These are phyloP conservation scores for Hyperoplus lanceolatus DNA, from an alignment of 2,797 vertebrate species.

Conservation along the genomic window DNA sequence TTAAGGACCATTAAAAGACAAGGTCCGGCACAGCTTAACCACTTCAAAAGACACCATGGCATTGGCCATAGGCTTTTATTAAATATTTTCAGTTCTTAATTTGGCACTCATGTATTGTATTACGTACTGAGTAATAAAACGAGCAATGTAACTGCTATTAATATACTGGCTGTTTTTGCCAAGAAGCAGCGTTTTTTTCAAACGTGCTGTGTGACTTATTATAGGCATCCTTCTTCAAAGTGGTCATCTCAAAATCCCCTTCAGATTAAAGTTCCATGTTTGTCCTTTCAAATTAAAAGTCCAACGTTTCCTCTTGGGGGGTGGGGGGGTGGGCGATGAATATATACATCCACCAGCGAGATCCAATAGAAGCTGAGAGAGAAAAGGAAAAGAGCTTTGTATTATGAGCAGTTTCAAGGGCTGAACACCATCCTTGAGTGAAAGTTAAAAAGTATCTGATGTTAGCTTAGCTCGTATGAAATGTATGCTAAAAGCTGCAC, in stretches of 20 bases:
- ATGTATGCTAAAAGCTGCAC: too few species aligned
- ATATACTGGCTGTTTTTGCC: neutral
- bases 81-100: too few species aligned
- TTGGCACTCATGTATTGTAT: neutral
- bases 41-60: too few species aligned
- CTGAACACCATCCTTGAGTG: too few species aligned
- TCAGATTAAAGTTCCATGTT: neutral
- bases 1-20: too few species aligned
- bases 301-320: neutral
- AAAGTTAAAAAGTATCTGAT: too few species aligned
- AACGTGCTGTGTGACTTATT: too few species aligned
- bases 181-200: neutral
- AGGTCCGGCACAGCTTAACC: too few species aligned
- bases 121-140: conserved; percentile 1
- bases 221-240: too few species aligned
- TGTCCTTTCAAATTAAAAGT: neutral
- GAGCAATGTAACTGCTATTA: neutral
- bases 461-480: too few species aligned
- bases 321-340: conserved; percentile 5
- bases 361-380: neutral
- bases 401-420: too few species aligned
- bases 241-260: neutral
- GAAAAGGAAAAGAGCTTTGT: neutral
- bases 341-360: neutral
- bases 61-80: too few species aligned